Percentiles rank a stretch among this genome's conserved stretches.
phyloP scores from a whole-genome alignment of 2,888 invertebrate genomes.

The Leucozona laternaria region DNA sequence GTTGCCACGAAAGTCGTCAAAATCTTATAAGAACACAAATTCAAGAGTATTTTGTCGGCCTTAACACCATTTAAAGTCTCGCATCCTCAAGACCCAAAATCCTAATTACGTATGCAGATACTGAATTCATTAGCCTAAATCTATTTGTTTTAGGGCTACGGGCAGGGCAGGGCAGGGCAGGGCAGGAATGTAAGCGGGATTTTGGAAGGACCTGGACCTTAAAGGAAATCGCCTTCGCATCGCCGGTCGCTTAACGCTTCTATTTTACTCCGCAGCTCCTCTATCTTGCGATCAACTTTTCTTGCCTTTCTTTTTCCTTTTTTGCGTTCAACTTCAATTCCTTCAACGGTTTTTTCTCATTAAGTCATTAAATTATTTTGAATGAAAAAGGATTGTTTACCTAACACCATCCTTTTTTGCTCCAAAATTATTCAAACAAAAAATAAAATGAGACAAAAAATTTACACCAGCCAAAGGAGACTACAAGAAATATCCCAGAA shows the following conservation, averaged over 20 bases:
- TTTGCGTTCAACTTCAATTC: constrained; percentile 14
- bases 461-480: neutral
- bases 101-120: constrained; percentile 67
- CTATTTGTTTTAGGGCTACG: constrained; percentile 56
- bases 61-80: constrained; percentile 44
- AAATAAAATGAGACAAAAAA: constrained; percentile 26
- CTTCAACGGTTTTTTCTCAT: constrained; percentile 57
- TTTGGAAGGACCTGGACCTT: constrained; percentile 31
- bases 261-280: constrained; percentile 34
- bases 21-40: constrained; percentile 28
- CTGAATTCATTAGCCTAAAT: constrained; percentile 70
- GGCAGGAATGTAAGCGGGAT: neutral
- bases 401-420: constrained; percentile 71
- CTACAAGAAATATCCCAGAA: neutral
- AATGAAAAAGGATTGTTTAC: constrained; percentile 75
- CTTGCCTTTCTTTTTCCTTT: constrained; percentile 6
- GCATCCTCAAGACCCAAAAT: constrained; percentile 36
- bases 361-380: constrained; percentile 75
- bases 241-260: constrained; percentile 14
- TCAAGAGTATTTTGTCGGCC: constrained; percentile 44
- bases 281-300: constrained; percentile 13
- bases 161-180: neutral
- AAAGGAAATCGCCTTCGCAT: constrained; percentile 41
- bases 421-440: constrained; percentile 39
- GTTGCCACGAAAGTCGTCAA: constrained; percentile 7